Conservation (phyloP, 2,113 vertebrate genomes). For the Laticauda colubrina region DNA sequence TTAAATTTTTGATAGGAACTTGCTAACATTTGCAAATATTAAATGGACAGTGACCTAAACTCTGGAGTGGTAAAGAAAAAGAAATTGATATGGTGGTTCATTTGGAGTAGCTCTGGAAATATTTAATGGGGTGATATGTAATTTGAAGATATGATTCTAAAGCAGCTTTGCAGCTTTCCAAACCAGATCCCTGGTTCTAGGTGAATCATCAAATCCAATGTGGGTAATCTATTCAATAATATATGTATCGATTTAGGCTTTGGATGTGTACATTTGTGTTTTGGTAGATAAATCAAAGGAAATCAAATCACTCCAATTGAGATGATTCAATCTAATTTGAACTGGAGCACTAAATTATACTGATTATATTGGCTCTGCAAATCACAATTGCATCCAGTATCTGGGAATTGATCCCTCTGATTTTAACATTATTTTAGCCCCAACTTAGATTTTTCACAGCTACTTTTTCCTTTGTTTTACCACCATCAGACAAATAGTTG, state of each 20-base stretch:
- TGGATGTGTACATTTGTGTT: not conserved
- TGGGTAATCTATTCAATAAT: not conserved
- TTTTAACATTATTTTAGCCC: not conserved
- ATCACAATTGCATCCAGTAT: not conserved
- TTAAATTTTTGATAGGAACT: not conserved
- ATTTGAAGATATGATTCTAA: not conserved
- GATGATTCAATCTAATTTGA: not conserved
- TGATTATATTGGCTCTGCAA: not conserved
- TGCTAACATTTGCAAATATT: not conserved
- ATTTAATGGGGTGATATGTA: not conserved
- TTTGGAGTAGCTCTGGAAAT: not conserved
- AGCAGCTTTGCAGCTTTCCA: not conserved
- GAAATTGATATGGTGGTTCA: not conserved
- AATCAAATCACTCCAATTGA: not conserved
- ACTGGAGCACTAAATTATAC: not conserved
- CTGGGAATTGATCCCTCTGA: not conserved
- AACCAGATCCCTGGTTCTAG: not conserved
- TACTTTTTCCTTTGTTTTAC: not conserved
- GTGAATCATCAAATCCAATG: not conserved
- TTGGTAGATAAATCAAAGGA: not conserved
- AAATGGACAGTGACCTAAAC: not conserved
- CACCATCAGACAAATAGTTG: not conserved
- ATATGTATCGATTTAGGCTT: not conserved
- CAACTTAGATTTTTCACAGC: not conserved
- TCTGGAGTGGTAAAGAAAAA: not conserved